phyloP scores from a whole-genome alignment of 2,113 vertebrate genomes.

The Puma concolor region DNA sequence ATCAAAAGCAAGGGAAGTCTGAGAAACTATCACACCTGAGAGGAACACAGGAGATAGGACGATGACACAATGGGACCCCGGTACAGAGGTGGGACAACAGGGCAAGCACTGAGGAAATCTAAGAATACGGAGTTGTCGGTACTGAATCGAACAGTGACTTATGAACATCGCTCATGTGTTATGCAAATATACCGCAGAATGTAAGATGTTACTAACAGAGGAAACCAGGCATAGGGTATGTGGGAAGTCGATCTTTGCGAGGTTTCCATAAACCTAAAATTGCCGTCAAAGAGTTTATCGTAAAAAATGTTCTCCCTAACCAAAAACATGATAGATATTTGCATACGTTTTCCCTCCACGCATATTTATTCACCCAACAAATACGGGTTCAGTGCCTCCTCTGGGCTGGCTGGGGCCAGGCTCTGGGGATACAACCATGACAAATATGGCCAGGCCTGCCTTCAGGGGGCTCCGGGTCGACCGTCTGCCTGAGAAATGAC shows the following conservation, averaged over 20 bases:
- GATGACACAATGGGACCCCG: neutral
- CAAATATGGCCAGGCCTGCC: fast-evolving
- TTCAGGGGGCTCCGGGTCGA: neutral
- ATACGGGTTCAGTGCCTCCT: fast-evolving
- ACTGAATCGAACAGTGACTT: fast-evolving
- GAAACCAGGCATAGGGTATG: fast-evolving
- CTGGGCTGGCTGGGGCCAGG: neutral
- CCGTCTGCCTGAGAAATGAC: neutral
- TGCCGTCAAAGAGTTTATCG: neutral
- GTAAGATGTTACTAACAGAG: fast-evolving
- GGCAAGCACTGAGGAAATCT: neutral
- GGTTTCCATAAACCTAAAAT: neutral
- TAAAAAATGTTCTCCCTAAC: neutral
- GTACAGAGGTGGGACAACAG: neutral
- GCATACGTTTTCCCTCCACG: neutral
- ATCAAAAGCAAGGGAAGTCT: neutral
- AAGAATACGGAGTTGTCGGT: fast-evolving
- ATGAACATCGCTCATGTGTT: fast-evolving
- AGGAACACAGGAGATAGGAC: fast-evolving
- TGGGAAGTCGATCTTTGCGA: neutral
- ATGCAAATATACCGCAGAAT: neutral
- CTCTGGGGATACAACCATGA: fast-evolving
- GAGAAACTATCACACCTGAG: too few relatives aligned
- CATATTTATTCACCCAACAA: neutral
- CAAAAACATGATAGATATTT: neutral